A percentile compares a stretch with the other conserved stretches of the same genome.
These are phyloP conservation scores for Mesorhabditis belari DNA, from an alignment of 2,888 invertebrate species.

Conservation along the genomic window DNA sequence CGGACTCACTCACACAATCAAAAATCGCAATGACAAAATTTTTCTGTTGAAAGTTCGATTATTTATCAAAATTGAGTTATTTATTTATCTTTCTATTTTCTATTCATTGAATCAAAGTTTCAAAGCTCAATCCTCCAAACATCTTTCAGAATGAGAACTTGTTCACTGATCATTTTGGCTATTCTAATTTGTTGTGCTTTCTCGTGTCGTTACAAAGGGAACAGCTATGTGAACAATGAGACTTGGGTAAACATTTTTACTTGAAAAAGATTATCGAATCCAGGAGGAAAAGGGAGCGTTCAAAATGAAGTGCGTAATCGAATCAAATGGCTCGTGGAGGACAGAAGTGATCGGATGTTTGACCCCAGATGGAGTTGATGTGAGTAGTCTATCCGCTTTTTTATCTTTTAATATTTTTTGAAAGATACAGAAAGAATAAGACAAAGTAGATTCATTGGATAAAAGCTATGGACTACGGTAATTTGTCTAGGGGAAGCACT, in stretches of 20 bases:
- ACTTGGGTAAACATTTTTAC: neutral
- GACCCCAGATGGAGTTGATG: constrained; percentile 13
- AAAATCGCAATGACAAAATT: no score
- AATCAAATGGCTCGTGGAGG: constrained; percentile 30
- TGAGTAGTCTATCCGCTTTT: no score
- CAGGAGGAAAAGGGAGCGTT: constrained; percentile 28
- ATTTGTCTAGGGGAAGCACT: constrained; percentile 3
- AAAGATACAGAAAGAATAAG: no score
- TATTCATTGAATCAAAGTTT: no score
- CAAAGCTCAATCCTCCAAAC: no score
- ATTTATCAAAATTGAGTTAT: no score
- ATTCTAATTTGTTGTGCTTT: neutral
- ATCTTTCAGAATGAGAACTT: no score
- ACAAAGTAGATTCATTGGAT: neutral
- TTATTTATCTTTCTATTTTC: no score
- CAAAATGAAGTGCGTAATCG: constrained; percentile 27
- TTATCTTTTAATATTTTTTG: no score
- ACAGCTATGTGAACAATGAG: neutral
- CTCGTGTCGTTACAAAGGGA: neutral
- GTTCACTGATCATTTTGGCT: neutral
- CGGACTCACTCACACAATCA: no score
- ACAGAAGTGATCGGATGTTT: constrained; percentile 30
- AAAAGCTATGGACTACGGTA: neutral
- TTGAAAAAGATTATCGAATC: constrained; percentile 4
- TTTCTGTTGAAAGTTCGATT: no score